phyloP scores from a whole-genome alignment of 1,140 invertebrate genomes.

The Caenorhabditis tropicalis region DNA sequence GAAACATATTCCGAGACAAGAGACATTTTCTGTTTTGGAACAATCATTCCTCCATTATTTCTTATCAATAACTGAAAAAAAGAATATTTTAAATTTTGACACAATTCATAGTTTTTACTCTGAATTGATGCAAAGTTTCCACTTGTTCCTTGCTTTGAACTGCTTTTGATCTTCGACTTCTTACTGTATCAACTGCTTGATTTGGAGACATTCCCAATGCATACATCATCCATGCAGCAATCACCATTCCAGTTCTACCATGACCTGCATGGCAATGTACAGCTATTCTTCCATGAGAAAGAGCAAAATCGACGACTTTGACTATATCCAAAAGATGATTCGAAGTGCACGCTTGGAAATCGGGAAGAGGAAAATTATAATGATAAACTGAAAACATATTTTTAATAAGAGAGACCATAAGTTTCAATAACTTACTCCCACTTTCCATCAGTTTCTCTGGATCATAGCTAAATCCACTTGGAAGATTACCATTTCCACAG shows the following conservation, averaged over 20 bases:
- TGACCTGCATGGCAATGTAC: slow-evolving; percentile 56
- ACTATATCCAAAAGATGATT: slow-evolving; percentile 45
- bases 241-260: slow-evolving; percentile 55
- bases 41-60: slow-evolving; percentile 32
- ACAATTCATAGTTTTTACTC: not conserved
- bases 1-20: not conserved
- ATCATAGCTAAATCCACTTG: slow-evolving; percentile 51
- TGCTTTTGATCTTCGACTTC: slow-evolving; percentile 2
- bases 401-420: too few species aligned
- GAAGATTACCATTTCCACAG: slow-evolving; percentile 45
- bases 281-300: slow-evolving; percentile 44
- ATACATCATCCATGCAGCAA: slow-evolving; percentile 45
- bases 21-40: not conserved
- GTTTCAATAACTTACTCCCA: slow-evolving; percentile 38
- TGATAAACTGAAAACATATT: slow-evolving; percentile 50
- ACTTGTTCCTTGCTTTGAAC: slow-evolving; percentile 32
- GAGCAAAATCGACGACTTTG: slow-evolving; percentile 40
- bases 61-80: slow-evolving; percentile 1
- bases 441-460: slow-evolving; percentile 49
- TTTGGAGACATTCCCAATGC: slow-evolving; percentile 17
- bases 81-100: too few species aligned
- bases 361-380: slow-evolving; percentile 54
- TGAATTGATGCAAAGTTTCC: slow-evolving; percentile 8
- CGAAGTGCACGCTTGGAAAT: slow-evolving; percentile 39
- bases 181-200: slow-evolving; percentile 47